Evolutionary conservation across 2,797 vertebrate species (phyloP).

Genomic region (Bucorvus abyssinicus): DNA sequence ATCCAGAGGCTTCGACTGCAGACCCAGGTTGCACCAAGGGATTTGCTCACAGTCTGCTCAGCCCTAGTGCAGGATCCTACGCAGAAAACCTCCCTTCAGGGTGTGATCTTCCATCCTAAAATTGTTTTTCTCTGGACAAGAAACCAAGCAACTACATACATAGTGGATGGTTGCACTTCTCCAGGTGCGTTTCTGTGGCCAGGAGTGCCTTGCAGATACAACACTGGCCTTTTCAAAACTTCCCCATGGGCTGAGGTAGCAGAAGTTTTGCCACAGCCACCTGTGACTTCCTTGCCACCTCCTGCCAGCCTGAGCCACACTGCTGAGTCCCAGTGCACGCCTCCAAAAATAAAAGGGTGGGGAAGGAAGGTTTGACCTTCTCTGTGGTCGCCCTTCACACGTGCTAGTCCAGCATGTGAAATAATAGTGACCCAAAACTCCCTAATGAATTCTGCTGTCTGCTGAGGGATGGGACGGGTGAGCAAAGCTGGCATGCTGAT

Average conservation of each 20-base stretch:
- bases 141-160: neutral
- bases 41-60: neutral
- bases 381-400: neutral
- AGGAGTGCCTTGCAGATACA: neutral
- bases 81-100: neutral
- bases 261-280: neutral
- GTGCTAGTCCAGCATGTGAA: neutral
- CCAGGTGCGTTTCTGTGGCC: neutral
- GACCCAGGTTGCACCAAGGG: neutral
- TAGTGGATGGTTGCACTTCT: neutral
- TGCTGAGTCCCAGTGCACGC: accelerated
- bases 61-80: neutral
- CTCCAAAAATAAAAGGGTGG: neutral
- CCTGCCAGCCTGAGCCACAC: neutral
- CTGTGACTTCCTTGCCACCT: neutral
- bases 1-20: neutral
- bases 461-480: accelerated
- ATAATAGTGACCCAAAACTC: neutral
- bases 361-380: neutral
- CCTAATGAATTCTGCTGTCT: neutral
- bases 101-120: neutral
- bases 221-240: neutral
- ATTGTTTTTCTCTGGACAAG: neutral
- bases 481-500: neutral
- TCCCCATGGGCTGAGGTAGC: neutral